Conservation (phyloP, 35 echinoderm and acorn worm species). For the Diadema setosum region DNA sequence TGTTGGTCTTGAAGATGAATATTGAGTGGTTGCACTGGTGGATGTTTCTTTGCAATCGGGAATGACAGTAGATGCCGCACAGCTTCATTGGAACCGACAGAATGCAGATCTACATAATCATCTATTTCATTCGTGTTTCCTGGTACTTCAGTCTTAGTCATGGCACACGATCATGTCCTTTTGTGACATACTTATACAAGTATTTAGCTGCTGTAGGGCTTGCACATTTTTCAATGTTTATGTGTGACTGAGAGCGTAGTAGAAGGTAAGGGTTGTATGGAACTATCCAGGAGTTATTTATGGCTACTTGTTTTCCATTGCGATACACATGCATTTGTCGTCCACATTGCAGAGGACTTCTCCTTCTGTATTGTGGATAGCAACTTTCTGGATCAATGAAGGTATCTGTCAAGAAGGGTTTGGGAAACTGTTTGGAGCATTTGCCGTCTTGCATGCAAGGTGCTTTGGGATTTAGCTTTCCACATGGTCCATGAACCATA, state of each 20-base stretch:
- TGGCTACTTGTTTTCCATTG: background rate
- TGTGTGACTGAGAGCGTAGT: background rate
- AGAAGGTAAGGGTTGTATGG: background rate
- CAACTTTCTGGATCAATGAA: background rate
- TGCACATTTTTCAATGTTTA: background rate
- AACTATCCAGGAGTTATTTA: background rate
- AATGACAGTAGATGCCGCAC: background rate
- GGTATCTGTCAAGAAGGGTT: background rate
- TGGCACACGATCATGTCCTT: background rate
- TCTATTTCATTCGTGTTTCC: background rate
- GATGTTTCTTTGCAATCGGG: background rate
- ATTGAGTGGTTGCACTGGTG: background rate
- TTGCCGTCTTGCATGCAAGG: conserved; percentile 26
- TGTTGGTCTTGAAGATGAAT: background rate
- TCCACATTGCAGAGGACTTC: background rate
- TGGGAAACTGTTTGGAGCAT: conserved; percentile 41
- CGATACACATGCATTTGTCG: background rate
- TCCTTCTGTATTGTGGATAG: background rate
- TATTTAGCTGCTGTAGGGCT: background rate
- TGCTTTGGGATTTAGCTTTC: background rate
- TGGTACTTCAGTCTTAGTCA: background rate
- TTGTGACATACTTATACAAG: background rate
- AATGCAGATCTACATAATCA: background rate
- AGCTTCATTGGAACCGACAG: background rate
- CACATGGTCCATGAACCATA: conserved; percentile 48